These are phyloP conservation scores for Strigops habroptila DNA, from an alignment of 2,113 vertebrate genomes.

Conservation along the genomic window DNA sequence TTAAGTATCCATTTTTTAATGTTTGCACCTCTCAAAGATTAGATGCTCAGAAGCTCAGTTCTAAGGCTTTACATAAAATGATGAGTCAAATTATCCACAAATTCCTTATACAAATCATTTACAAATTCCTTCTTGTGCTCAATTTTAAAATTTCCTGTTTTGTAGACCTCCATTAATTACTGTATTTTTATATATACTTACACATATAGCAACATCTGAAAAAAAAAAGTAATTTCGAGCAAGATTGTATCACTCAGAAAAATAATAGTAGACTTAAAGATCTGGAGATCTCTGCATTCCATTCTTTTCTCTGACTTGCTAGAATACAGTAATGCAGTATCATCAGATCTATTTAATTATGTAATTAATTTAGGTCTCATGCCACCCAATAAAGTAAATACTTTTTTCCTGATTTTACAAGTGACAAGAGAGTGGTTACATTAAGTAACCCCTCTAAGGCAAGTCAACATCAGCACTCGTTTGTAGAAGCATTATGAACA, in stretches of 20 bases:
- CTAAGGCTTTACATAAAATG: neutral
- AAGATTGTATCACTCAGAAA: neutral
- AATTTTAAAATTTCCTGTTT: neutral
- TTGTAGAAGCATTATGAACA: neutral
- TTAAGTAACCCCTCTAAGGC: neutral
- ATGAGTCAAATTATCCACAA: neutral
- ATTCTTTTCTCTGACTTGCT: neutral
- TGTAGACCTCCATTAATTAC: neutral
- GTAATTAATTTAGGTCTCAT: neutral
- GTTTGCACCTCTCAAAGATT: neutral
- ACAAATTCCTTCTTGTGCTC: neutral
- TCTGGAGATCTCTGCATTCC: neutral
- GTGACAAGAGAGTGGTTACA: neutral
- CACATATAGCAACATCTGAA: neutral
- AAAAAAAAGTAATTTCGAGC: neutral
- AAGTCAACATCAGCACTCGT: neutral
- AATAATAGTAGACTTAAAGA: neutral
- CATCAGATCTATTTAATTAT: neutral
- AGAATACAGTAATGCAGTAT: neutral
- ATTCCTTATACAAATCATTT: neutral
- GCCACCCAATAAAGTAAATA: neutral
- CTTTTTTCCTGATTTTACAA: neutral
- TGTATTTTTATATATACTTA: neutral
- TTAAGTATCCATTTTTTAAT: neutral
- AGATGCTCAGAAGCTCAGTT: neutral